Evolutionary conservation across 2,797 vertebrate species (phyloP).

Genomic region (Borostomias antarcticus): DNA sequence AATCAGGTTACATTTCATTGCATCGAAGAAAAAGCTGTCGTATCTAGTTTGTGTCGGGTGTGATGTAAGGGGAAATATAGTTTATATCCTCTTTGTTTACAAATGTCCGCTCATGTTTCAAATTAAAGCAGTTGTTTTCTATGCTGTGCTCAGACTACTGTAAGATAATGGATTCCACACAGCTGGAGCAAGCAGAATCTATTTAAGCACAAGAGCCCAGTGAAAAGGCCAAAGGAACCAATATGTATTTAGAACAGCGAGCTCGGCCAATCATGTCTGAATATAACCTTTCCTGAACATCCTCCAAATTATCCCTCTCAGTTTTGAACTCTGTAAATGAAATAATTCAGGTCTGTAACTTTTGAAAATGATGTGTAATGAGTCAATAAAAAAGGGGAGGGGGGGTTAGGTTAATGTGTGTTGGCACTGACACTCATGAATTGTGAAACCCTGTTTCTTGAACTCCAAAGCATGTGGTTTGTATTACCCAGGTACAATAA

Average conservation of each 20-base stretch:
- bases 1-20: not conserved
- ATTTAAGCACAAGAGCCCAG: conserved; percentile 38
- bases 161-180: conserved; percentile 21
- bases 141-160: conserved; percentile 27
- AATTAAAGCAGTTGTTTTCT: conserved; percentile 49
- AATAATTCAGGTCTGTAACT: conserved; percentile 36
- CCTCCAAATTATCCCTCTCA: not conserved
- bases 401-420: conserved; percentile 48
- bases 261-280: conserved; percentile 24
- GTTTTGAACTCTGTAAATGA: conserved; percentile 13
- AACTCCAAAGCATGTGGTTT: conserved; percentile 59
- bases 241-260: conserved; percentile 17
- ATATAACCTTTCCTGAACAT: conserved; percentile 7
- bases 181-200: conserved; percentile 37
- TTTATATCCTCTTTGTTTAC: conserved; percentile 44
- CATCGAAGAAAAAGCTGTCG: conserved; percentile 2
- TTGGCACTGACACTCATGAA: conserved; percentile 45
- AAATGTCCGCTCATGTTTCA: conserved; percentile 41
- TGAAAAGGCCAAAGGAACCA: conserved; percentile 28
- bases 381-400: conserved; percentile 25
- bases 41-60: conserved; percentile 8
- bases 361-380: conserved; percentile 37
- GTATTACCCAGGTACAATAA: conserved; percentile 43
- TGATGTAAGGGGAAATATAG: not conserved
- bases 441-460: conserved; percentile 58